phyloP scores from a whole-genome alignment of 2,797 vertebrate species.

The Brachyrhaphis roseni region DNA sequence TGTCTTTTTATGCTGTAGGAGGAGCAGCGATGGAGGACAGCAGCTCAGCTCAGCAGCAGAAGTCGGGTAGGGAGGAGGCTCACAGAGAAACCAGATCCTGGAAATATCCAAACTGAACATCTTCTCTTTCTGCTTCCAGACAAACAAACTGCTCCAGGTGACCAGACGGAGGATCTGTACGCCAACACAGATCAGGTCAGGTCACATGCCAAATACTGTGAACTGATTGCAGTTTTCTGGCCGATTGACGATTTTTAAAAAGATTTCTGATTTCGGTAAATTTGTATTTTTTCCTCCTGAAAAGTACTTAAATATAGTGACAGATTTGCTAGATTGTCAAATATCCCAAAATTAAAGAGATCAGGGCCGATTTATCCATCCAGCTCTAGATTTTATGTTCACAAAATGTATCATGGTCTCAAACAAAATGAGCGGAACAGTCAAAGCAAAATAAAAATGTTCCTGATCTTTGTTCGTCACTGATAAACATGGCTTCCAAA shows the following conservation, averaged over 20 bases:
- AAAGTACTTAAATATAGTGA: not conserved
- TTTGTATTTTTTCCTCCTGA: too few species aligned
- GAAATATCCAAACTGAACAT: not conserved
- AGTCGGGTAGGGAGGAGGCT: constrained; percentile 41
- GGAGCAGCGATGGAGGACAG: constrained; percentile 16
- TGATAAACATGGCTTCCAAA: not conserved
- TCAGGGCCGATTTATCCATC: not conserved
- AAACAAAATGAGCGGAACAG: not conserved
- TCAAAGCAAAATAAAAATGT: not conserved
- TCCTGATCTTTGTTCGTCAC: not conserved
- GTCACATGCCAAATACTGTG: not conserved
- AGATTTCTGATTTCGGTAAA: not conserved
- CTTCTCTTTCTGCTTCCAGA: constrained; percentile 31
- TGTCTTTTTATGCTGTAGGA: constrained; percentile 29
- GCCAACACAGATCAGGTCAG: constrained; percentile 52
- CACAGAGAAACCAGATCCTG: not conserved
- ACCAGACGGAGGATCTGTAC: constrained; percentile 21
- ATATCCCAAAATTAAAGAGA: not conserved
- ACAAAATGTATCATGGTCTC: not conserved
- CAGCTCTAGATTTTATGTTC: not conserved
- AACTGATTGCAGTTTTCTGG: not conserved
- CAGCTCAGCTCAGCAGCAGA: constrained; percentile 27
- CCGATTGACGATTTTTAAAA: not conserved
- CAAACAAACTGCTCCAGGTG: constrained; percentile 8
- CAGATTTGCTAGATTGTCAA: not conserved